Conservation (phyloP, 2,797 vertebrate genomes). For the Morus bassanus region DNA sequence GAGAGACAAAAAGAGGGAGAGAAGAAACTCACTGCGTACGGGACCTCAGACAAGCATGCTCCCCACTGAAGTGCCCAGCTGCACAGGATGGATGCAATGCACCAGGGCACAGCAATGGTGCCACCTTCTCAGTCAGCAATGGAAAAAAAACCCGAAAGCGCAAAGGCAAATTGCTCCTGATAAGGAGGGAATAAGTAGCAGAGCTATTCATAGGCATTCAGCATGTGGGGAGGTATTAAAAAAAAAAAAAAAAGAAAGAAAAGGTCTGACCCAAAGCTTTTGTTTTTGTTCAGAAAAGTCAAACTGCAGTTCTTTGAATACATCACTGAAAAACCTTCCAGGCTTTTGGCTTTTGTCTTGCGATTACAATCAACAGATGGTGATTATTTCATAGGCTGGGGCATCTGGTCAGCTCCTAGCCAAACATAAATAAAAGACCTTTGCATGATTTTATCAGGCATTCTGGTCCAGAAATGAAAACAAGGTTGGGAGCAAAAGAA, state of each 20-base stretch:
- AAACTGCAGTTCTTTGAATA: conserved; percentile 58
- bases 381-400: conserved; percentile 64
- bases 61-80: neutral
- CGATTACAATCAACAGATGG: conserved; percentile 68
- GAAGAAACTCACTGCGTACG: neutral
- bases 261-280: conserved; percentile 35
- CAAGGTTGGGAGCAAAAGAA: neutral
- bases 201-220: conserved; percentile 32
- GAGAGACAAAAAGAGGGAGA: neutral
- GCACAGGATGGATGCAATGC: neutral
- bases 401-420: conserved; percentile 65
- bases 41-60: neutral
- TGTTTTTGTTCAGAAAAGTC: conserved; percentile 61
- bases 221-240: neutral
- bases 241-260: neutral
- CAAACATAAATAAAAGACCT: conserved; percentile 57
- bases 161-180: neutral
- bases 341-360: conserved; percentile 65
- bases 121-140: neutral
- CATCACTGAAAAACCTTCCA: conserved; percentile 59
- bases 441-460: neutral
- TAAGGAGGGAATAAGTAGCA: conserved; percentile 2
- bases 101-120: neutral
- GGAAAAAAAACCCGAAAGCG: neutral
- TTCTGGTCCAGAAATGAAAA: neutral